Evolutionary conservation across 1,140 invertebrate species (phyloP).

Genomic region (Drosophila subobscura): DNA sequence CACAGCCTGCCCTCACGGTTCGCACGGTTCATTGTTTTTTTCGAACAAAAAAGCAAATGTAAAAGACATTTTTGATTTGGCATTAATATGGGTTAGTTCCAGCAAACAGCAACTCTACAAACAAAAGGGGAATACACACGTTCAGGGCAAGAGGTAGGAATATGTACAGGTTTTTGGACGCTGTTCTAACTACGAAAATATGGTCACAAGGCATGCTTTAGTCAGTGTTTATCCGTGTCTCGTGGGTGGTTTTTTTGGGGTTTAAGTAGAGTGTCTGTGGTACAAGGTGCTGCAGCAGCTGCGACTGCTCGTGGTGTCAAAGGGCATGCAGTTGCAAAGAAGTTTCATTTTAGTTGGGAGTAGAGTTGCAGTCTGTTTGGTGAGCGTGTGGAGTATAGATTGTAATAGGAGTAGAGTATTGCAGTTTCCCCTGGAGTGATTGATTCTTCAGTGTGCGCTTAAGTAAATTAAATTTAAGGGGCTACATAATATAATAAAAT

Average conservation of each 20-base stretch:
- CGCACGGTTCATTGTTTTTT: constrained; percentile 1
- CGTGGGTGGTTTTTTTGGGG: constrained; percentile 9
- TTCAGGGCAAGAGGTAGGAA: constrained; percentile 5
- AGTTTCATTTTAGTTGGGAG: constrained; percentile 3
- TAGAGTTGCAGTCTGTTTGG: constrained; percentile 3
- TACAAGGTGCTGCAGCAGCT: constrained; percentile 34
- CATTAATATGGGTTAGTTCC: constrained; percentile 61
- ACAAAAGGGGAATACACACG: not conserved
- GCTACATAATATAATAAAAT: too few relatives aligned
- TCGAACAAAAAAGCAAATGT: constrained; percentile 54
- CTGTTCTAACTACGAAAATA: constrained; percentile 25
- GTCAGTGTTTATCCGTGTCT: constrained; percentile 2
- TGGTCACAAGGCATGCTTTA: constrained; percentile 25
- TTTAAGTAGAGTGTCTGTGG: constrained; percentile 16
- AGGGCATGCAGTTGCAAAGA: constrained; percentile 20
- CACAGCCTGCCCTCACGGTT: constrained; percentile 66
- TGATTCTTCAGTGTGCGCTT: too few relatives aligned
- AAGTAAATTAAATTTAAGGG: too few relatives aligned
- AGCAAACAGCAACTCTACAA: constrained; percentile 28
- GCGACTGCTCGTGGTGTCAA: constrained; percentile 31
- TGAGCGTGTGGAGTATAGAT: not conserved
- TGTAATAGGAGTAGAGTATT: too few relatives aligned
- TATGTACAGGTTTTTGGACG: constrained; percentile 33
- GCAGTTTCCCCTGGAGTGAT: not conserved
- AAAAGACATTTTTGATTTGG: constrained; percentile 55